Evolutionary conservation across 2,113 vertebrate species (phyloP).

Genomic region (Xenopus borealis): DNA sequence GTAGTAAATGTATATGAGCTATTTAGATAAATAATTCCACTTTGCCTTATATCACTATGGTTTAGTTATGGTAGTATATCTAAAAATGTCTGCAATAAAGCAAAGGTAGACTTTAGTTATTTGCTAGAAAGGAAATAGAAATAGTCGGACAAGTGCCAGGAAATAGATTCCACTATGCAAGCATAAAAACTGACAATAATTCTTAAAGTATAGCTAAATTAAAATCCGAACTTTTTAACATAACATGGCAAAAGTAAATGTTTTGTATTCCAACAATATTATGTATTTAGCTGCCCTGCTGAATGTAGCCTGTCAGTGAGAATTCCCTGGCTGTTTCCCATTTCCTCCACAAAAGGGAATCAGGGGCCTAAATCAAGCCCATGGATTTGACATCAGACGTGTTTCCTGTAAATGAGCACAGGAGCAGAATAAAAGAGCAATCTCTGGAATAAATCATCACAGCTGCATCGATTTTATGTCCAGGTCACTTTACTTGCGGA

Average conservation of each 20-base stretch:
- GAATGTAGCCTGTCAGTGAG: not conserved
- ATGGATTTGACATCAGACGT: constrained; percentile 2
- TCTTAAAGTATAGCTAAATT: too few species aligned
- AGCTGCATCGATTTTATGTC: constrained; percentile 30
- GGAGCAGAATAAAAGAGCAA: constrained; percentile 11
- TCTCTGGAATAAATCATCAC: constrained; percentile 37
- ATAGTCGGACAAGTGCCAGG: too few species aligned
- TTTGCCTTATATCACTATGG: too few species aligned
- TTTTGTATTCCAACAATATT: not conserved
- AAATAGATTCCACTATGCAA: too few species aligned
- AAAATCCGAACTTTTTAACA: too few species aligned
- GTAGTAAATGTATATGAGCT: too few species aligned
- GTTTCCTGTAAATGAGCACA: constrained; percentile 12
- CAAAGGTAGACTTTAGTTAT: too few species aligned
- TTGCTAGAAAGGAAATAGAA: too few species aligned
- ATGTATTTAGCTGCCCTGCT: not conserved
- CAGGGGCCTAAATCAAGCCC: not conserved
- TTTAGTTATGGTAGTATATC: too few species aligned
- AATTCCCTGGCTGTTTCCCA: not conserved
- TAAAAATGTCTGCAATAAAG: too few species aligned
- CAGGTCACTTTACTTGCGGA: constrained; percentile 24
- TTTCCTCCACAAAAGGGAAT: not conserved
- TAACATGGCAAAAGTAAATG: not conserved
- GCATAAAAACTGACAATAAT: too few species aligned
- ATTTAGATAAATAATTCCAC: too few species aligned